Evolutionary conservation across 2,888 invertebrate genomes (phyloP), one percentile per base, ranked within the genome.

Genomic region (Osmoderma eremita): DNA sequence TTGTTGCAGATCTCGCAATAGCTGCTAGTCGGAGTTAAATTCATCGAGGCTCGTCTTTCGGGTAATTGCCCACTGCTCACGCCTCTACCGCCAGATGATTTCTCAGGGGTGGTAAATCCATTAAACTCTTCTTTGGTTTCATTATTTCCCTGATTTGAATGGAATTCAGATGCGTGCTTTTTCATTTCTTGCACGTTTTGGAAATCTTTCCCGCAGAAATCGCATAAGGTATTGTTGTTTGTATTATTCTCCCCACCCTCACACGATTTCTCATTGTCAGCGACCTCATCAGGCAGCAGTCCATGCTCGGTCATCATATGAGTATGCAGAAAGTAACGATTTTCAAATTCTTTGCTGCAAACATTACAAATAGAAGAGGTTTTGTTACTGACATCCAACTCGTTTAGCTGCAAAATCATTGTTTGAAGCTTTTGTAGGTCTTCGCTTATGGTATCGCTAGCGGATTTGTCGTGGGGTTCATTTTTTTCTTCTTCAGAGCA

Each of bases 1-100:
- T 98, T 98, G 85, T 98, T 97, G 84, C 98, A 98, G 71, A 98
- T 96, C 81, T 97, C 97, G 81, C 98, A 98, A 81, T 95, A 96
- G 78, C 95, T 95, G 70, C 92, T 93, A 1, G 93, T 90, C 0
- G 90, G 90, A 0, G 89, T 88, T 68, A 87, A 79, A 39, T 87
- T 88, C 75, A 86, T 85, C 0, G 89, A 87, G 45, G 88, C 83
- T 39, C 88, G 84, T 49, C 88, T 85, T 67, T 87, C 87, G 12
- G 82, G 74, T 15, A 78, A 77, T 39, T 76, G 77, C 5, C 76
- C 75, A 20, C 74, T 73, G 30, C 73, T 68, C 67, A 53, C 69
- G 20, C 65, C 67, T 53, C 78, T 76, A 54, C 77, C 80, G 0
- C 81, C 80, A 0, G 81, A 76, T 4, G 79, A 78, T 67, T 85